Evolutionary conservation across 2,113 vertebrate genomes (phyloP).

Genomic region (Heliornis fulica): DNA sequence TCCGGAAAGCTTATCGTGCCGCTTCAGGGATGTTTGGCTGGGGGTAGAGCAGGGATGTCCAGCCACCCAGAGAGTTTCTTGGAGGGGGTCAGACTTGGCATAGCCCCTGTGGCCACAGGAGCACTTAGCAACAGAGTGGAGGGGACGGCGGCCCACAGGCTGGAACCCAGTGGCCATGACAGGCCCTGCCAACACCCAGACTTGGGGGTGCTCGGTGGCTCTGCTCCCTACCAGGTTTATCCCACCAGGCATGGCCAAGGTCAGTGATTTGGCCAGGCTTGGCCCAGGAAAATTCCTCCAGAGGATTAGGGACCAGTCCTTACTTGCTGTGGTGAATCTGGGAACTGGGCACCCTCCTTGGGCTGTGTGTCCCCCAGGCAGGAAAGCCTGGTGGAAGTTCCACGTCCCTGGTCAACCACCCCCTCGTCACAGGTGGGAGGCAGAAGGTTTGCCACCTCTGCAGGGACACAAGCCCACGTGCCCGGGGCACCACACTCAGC

Average conservation of each 20-base stretch:
- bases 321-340: no score
- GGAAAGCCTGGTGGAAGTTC: background rate
- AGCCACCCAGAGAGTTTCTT: slow-evolving; percentile 46
- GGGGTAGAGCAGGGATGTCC: slow-evolving; percentile 25
- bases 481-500: fast-evolving
- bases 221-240: background rate
- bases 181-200: background rate
- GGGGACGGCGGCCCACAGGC: background rate
- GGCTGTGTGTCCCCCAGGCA: fast-evolving
- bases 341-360: background rate
- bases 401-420: fast-evolving
- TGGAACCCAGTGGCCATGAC: background rate
- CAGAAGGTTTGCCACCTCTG: background rate
- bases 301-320: no score
- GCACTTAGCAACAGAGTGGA: slow-evolving; percentile 68
- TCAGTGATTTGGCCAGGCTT: background rate
- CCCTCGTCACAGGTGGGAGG: background rate
- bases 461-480: fast-evolving
- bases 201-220: background rate
- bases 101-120: background rate
- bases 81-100: background rate
- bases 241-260: background rate
- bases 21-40: background rate
- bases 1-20: slow-evolving; percentile 73
- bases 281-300: background rate